Conservation (phyloP, 2,888 invertebrate genomes). For the Allygus modestus region DNA sequence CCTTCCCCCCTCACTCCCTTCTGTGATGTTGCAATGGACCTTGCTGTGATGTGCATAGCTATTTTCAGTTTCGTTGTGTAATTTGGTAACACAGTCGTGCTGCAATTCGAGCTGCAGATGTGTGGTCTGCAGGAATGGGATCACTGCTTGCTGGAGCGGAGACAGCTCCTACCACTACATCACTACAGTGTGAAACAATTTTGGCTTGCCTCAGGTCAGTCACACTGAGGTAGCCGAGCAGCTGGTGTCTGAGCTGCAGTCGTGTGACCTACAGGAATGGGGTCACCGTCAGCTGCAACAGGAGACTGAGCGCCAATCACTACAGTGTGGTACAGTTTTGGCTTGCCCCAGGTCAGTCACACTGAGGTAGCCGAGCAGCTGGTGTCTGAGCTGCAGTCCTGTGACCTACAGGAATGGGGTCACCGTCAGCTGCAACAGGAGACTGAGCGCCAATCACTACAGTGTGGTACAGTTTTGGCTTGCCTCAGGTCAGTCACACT, state of each 20-base stretch:
- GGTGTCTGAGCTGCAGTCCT: conserved; percentile 83
- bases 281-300: conserved; percentile 81
- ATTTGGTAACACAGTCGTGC: too few species aligned
- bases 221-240: conserved; percentile 82
- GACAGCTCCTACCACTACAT: conserved; percentile 82
- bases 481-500: conserved; percentile 81
- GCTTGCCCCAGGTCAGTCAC: conserved; percentile 79
- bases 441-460: conserved; percentile 82
- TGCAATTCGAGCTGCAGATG: conserved; percentile 84
- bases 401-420: conserved; percentile 78
- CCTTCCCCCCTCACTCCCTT: too few species aligned
- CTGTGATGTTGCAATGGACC: too few species aligned
- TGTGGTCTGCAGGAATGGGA: conserved; percentile 79
- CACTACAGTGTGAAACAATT: conserved; percentile 83
- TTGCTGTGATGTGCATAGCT: too few species aligned
- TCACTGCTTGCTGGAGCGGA: conserved; percentile 82
- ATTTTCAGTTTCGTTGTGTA: too few species aligned
- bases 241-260: conserved; percentile 82
- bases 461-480: conserved; percentile 79
- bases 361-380: conserved; percentile 89
- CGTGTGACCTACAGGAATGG: conserved; percentile 80
- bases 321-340: conserved; percentile 76
- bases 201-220: background rate
- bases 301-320: conserved; percentile 83
- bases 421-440: conserved; percentile 83